Conservation (phyloP, 1,140 invertebrate species). For the Drosophila miranda region DNA sequence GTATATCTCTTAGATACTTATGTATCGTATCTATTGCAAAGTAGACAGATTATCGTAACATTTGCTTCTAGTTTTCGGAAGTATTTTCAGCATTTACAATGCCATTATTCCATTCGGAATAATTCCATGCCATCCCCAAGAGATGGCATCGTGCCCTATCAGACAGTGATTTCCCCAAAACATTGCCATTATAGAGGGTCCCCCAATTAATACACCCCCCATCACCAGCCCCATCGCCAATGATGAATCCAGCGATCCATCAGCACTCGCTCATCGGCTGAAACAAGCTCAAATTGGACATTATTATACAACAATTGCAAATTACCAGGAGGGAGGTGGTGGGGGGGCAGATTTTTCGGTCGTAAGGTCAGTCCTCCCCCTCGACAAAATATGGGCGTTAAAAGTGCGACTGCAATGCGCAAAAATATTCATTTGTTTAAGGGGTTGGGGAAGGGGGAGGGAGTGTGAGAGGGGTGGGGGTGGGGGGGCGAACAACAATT, state of each 20-base stretch:
- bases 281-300: slow-evolving; percentile 51
- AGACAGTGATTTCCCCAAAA: neutral
- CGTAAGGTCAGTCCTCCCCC: slow-evolving; percentile 34
- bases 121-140: no score
- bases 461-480: no score
- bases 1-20: no score
- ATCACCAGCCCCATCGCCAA: neutral
- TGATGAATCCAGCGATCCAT: slow-evolving; percentile 25
- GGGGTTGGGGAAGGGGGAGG: no score
- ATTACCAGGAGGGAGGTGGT: slow-evolving; percentile 25
- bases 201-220: slow-evolving; percentile 15
- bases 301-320: slow-evolving; percentile 48
- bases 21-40: no score
- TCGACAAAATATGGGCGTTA: slow-evolving; percentile 30
- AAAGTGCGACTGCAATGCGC: slow-evolving; percentile 69
- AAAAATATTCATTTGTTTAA: slow-evolving; percentile 66
- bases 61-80: no score
- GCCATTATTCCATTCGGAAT: no score
- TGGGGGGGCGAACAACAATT: slow-evolving; percentile 42
- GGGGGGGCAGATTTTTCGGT: slow-evolving; percentile 15
- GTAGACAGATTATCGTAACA: no score
- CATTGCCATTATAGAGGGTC: slow-evolving; percentile 11
- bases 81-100: no score
- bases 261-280: neutral
- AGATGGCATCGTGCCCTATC: no score